Base-by-base conservation (phyloP, 2,113 vertebrate genomes). In the Pluvialis apricaria region DNA sequence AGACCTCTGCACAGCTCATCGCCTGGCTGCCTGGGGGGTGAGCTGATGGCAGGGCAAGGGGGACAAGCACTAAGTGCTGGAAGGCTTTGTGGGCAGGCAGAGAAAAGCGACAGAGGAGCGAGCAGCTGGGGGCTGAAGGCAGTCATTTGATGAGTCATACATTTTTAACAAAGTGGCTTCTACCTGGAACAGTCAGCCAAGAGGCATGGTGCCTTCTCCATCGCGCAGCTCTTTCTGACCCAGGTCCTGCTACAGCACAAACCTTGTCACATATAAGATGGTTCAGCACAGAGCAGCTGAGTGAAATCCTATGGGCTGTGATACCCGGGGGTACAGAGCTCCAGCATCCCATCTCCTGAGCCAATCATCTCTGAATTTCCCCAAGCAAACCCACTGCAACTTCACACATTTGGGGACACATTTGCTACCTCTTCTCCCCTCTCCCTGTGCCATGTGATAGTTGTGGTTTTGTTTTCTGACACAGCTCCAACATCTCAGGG, bases 1-100 rank as follows among this genome's bases (percentile, higher is more conserved):
- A 91, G 96, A 96, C 85, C 92, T 95, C 88, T 94, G 93, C 85
- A 52, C 71, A 64, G 47, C 64, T 87, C 73, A 51, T 66, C 7
- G 38, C 82, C 85, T 86, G 94, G 88, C 88, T 93, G 94, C 45
- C 79, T 36, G 20, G 42, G 40, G 38, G 42, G 15, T 47, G 72
- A 90, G 72, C 86, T 71, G 85, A 58, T 71, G 47, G 29, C 55
- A 88, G 95, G 82, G 71, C 95, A 88, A 88, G 90, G 86, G 82
- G 87, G 82, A 93, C 54, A 76, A 72, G n/a, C 65, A 49, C 38
- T 32, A 38, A 91, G 49, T 51, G 34, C 90, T 92, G 54, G 78
- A 65, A 70, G 51, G 68, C 32, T 70, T 88, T 86, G 36, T 83
- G 92, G 40, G 58, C 85, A 95, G 62, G 31, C 3, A 10, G 85